Evolutionary conservation across 1,140 invertebrate species (phyloP), one percentile per base, ranked within the genome.

Genomic region (Neotoxoptera formosana): DNA sequence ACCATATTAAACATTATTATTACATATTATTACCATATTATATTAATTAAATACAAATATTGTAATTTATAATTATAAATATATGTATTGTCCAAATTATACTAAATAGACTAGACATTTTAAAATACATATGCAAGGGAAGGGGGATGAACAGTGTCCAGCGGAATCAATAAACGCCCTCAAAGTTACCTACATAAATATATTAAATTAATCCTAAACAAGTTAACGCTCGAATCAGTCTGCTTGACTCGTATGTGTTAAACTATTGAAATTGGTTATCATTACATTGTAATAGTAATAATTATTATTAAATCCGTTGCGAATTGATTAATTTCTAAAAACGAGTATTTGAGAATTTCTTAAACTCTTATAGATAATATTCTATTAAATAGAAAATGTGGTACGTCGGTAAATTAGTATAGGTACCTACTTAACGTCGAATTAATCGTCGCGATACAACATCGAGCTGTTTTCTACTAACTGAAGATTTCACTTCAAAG

Each of bases 401-500:
- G 20, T 34, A 51, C 30, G 47, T n/a, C 21, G 25, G 51, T 88
- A 51, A 34, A 53, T 8, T 56, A 56, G n/a, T n/a, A n/a, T n/a
- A n/a, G n/a, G n/a, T 56, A 25, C 8, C 34, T 53, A 25, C 8
- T 51, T 53, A 25, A 53, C 17, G 8, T 89, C 25, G 9, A 53
- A 89, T 51, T 23, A 41, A 89, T 89, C 51, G 41, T 34, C 11
- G 20, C 4, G 56, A 56, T 56, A 56, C 41, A 56, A 56, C 41
- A 34, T 53, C 8, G 2, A 56, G 4, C 20, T 56, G 56, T n/a
- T 53, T 56, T 89, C n/a, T 36, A 25, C n/a, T 36, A 25, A 53
- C 48, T 89, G 20, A 89, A 89, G 0, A 89, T 41, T 34, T 2
- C 41, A 56, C 88, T 56, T 89, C 88, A 89, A 89, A 89, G 88